These are phyloP conservation scores for Cephalopholis sonnerati DNA, from an alignment of 2,113 vertebrate genomes.

Conservation along the genomic window DNA sequence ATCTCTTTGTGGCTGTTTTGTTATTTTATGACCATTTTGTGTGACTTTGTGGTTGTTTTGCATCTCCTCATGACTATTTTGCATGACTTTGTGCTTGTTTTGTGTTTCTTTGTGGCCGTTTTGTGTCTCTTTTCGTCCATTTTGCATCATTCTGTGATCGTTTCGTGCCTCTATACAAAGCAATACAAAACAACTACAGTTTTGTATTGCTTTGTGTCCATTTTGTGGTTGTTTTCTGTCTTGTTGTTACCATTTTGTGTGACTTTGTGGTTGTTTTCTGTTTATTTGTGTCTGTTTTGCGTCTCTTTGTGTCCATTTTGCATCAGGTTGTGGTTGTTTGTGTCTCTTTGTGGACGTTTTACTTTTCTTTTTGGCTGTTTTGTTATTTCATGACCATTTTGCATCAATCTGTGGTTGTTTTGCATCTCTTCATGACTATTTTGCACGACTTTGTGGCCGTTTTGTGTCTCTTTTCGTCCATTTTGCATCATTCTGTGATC, in stretches of 20 bases:
- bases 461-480: constrained; percentile 6
- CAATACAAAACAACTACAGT: too few species aligned
- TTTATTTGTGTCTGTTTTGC: not conserved
- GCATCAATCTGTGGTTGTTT: not conserved
- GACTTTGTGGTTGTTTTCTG: too few species aligned
- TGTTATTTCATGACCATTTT: not conserved
- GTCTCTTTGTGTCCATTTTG: not conserved
- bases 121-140: not conserved
- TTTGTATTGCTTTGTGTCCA: too few species aligned
- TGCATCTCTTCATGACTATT: not conserved
- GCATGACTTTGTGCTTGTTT: too few species aligned
- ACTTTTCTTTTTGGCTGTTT: too few species aligned
- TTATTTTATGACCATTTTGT: too few species aligned
- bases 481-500: not conserved
- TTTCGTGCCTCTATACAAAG: not conserved
- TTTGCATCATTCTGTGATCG: not conserved
- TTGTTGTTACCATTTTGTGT: too few species aligned
- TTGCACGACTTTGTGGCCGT: not conserved
- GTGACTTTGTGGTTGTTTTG: too few species aligned
- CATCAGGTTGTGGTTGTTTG: not conserved
- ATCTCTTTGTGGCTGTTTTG: too few species aligned
- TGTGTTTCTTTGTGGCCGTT: not conserved
- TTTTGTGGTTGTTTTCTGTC: not conserved
- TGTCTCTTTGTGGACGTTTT: not conserved
- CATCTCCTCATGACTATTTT: too few species aligned